phyloP scores from a whole-genome alignment of 2,113 vertebrate genomes.

The Nothocercus julius region DNA sequence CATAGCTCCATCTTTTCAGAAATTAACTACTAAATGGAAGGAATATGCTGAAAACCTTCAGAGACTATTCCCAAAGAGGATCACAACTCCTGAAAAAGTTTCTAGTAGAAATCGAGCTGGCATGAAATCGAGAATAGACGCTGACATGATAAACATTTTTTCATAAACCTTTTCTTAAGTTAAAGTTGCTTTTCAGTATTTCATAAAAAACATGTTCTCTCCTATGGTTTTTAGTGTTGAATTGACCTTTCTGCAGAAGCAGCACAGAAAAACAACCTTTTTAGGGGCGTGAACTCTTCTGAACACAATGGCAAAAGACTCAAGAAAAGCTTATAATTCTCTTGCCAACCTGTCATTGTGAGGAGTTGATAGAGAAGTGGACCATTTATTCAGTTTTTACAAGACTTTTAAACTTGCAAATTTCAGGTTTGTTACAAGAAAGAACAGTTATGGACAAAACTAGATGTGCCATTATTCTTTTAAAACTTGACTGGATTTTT shows the following conservation, averaged over 20 bases:
- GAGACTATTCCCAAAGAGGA: not conserved
- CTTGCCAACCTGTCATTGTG: not conserved
- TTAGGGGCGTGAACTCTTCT: not conserved
- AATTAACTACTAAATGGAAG: not conserved
- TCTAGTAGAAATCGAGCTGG: not conserved
- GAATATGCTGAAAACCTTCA: not conserved
- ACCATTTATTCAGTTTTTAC: not conserved
- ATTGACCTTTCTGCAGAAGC: not conserved
- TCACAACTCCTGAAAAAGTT: not conserved
- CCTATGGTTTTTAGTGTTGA: not conserved
- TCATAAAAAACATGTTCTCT: not conserved
- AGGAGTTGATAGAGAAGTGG: not conserved
- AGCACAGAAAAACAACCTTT: not conserved
- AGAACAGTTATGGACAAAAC: not conserved
- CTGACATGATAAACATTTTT: not conserved
- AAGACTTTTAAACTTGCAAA: not conserved
- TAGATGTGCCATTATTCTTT: not conserved
- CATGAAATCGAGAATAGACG: too few species aligned
- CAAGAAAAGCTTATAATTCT: not conserved
- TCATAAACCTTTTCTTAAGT: not conserved
- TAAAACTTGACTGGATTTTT: not conserved
- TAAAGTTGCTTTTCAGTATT: not conserved
- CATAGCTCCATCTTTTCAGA: not conserved
- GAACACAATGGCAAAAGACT: not conserved
- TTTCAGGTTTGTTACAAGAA: not conserved